Evolutionary conservation across 2,888 invertebrate species (phyloP).

Genomic region (Biston betularia): DNA sequence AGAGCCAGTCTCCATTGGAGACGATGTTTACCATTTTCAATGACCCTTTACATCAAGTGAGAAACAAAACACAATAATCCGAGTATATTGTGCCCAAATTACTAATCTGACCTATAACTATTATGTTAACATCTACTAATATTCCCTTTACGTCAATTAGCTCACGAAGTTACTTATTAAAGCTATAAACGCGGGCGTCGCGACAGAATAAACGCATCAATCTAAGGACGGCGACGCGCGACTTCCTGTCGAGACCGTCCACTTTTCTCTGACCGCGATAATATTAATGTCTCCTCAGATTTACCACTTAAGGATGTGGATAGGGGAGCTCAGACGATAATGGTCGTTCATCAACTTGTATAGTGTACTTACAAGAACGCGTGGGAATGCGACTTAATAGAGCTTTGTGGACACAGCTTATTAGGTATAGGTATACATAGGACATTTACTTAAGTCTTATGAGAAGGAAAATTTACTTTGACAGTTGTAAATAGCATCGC

Average conservation of each 20-base stretch:
- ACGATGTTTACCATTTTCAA: no score
- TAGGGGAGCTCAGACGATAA: slow-evolving; percentile 45
- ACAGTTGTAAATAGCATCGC: slow-evolving; percentile 42
- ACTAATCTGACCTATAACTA: slow-evolving; percentile 21
- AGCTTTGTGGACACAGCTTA: slow-evolving; percentile 48
- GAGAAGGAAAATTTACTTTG: slow-evolving; percentile 40
- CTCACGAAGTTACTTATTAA: slow-evolving; percentile 43
- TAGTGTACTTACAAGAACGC: slow-evolving; percentile 45
- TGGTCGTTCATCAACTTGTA: slow-evolving; percentile 51
- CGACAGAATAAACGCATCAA: slow-evolving; percentile 51
- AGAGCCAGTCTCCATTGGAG: no score
- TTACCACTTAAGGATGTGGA: slow-evolving; percentile 41
- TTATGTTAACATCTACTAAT: slow-evolving; percentile 33
- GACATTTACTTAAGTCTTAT: slow-evolving; percentile 33
- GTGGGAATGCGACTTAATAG: slow-evolving; percentile 54
- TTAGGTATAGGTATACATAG: slow-evolving; percentile 37
- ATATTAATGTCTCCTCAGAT: slow-evolving; percentile 42
- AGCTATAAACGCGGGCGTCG: slow-evolving; percentile 46
- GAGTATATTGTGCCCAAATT: slow-evolving; percentile 5
- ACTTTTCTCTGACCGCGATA: slow-evolving; percentile 47
- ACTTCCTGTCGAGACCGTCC: slow-evolving; percentile 52
- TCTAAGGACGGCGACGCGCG: slow-evolving; percentile 49
- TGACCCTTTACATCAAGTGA: no score
- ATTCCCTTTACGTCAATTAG: slow-evolving; percentile 44
- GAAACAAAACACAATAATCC: not conserved